phyloP scores from a whole-genome alignment of 2,888 invertebrate genomes.

The Agapostemon virescens region DNA sequence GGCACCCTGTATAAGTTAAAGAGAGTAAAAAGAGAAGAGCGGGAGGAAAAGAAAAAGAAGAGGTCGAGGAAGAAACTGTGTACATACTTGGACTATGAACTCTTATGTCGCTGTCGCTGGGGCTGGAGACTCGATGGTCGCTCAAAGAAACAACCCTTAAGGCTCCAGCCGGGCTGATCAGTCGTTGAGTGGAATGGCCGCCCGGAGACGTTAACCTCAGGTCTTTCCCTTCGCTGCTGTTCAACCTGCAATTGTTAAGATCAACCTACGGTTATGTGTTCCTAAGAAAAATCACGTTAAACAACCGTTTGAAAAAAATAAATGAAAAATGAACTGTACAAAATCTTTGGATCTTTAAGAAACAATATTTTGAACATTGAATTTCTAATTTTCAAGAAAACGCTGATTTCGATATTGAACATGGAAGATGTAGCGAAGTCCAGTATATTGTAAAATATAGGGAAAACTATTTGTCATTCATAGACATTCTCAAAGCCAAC shows the following conservation, averaged over 20 bases:
- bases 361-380: no score
- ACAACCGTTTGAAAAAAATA: not conserved
- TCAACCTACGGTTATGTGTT: no score
- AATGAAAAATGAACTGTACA: not conserved
- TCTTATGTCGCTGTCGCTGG: conserved; percentile 75
- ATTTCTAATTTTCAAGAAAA: not conserved
- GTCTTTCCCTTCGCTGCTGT: conserved; percentile 61
- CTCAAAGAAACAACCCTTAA: conserved; percentile 72
- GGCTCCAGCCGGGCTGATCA: conserved; percentile 72
- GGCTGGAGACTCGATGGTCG: conserved; percentile 76
- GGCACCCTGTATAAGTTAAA: not conserved
- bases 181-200: conserved; percentile 69
- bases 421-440: no score
- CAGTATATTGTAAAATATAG: no score
- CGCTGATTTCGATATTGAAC: no score
- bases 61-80: not conserved
- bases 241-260: conserved; percentile 60
- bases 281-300: no score
- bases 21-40: not conserved
- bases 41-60: not conserved
- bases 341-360: no score
- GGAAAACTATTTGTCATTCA: no score
- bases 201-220: conserved; percentile 70
- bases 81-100: conserved; percentile 73
- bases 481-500: no score